Conservation (phyloP, 2,888 invertebrate genomes). For the Polydrusus pterygomalis region DNA sequence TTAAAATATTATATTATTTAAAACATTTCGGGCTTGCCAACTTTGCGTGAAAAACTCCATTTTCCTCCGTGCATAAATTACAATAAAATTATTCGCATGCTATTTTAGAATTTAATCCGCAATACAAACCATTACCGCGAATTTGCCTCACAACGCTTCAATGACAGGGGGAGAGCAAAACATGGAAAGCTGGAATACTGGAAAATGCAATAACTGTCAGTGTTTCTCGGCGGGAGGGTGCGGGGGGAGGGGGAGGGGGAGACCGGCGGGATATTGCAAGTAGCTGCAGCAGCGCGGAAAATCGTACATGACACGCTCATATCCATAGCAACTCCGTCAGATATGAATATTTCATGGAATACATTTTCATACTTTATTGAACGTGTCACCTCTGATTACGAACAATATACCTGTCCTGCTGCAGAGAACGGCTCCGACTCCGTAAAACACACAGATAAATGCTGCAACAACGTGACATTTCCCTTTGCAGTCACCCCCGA, state of each 20-base stretch:
- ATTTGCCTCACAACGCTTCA: slow-evolving; percentile 39
- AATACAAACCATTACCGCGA: slow-evolving; percentile 51
- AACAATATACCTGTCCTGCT: slow-evolving; percentile 71
- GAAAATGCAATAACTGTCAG: slow-evolving; percentile 73
- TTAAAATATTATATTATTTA: slow-evolving; percentile 20
- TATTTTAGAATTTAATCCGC: slow-evolving; percentile 53
- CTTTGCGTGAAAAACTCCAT: slow-evolving; percentile 46
- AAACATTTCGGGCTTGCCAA: slow-evolving; percentile 24
- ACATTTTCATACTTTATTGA: slow-evolving; percentile 74
- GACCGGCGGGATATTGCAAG: slow-evolving; percentile 53
- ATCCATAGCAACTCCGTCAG: slow-evolving; percentile 72
- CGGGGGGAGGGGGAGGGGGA: slow-evolving; percentile 56
- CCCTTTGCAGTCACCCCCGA: slow-evolving; percentile 52
- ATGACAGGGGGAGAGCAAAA: slow-evolving; percentile 43
- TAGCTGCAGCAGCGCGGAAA: slow-evolving; percentile 69
- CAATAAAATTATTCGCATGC: slow-evolving; percentile 51
- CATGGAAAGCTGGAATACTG: slow-evolving; percentile 56
- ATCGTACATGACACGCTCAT: slow-evolving; percentile 72
- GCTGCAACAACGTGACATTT: slow-evolving; percentile 56
- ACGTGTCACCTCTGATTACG: slow-evolving; percentile 73
- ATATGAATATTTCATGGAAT: slow-evolving; percentile 74
- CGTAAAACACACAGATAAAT: slow-evolving; percentile 63
- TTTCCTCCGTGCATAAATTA: slow-evolving; percentile 47
- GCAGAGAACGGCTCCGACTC: slow-evolving; percentile 46
- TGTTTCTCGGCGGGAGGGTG: slow-evolving; percentile 63